A percentile compares a stretch with the other conserved stretches of the same genome.
These are phyloP conservation scores for Gephyroberyx darwinii DNA, from an alignment of 2,797 vertebrate genomes.

Conservation along the genomic window DNA sequence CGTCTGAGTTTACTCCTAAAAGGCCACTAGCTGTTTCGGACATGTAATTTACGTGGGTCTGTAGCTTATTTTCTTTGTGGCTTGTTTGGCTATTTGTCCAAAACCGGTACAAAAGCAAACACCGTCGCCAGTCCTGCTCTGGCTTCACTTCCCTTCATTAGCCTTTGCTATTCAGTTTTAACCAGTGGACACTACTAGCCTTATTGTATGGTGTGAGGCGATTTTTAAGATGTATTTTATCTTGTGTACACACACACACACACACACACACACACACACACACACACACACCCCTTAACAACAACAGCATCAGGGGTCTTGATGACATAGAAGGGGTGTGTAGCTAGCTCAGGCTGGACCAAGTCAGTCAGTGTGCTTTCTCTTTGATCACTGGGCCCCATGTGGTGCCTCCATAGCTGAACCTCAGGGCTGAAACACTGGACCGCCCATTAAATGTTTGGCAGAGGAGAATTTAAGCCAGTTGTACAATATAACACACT, in stretches of 20 bases:
- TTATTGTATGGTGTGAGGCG: not conserved
- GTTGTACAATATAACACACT: constrained; percentile 44
- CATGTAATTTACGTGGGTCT: not conserved
- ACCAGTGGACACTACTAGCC: not conserved
- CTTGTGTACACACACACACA: constrained; percentile 10
- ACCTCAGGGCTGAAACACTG: constrained; percentile 51
- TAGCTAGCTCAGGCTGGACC: constrained; percentile 59
- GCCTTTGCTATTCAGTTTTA: not conserved
- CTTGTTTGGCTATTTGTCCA: not conserved
- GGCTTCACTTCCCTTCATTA: not conserved
- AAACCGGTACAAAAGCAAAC: not conserved
- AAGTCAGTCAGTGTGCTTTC: constrained; percentile 36
- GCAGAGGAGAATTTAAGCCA: constrained; percentile 52
- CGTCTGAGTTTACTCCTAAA: not conserved
- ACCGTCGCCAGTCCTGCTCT: not conserved
- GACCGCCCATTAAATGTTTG: constrained; percentile 59
- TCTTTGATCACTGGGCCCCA: constrained; percentile 70
- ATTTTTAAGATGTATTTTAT: constrained; percentile 50
- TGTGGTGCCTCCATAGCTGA: constrained; percentile 51
- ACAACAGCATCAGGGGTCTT: constrained; percentile 48
- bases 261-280: constrained; percentile 18
- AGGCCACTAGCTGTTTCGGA: constrained; percentile 2
- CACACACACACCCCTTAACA: constrained; percentile 39
- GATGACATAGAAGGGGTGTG: constrained; percentile 52
- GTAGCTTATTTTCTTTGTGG: not conserved